These are phyloP conservation scores for Leucopsar rothschildi DNA, from an alignment of 2,113 vertebrate genomes.

Conservation along the genomic window DNA sequence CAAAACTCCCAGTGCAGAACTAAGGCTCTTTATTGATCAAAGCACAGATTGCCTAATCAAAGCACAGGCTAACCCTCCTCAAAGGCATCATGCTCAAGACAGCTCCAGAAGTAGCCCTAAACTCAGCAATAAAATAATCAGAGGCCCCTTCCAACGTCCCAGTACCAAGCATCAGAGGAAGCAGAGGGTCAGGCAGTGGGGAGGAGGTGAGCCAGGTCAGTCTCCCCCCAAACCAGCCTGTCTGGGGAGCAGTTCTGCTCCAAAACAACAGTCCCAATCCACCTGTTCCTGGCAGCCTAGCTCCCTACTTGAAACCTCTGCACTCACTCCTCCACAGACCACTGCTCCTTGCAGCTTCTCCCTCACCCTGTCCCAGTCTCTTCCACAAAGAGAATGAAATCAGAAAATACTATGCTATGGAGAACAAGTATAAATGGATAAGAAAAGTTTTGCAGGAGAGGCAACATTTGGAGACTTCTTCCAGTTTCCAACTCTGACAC, in stretches of 20 bases:
- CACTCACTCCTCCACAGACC: not conserved
- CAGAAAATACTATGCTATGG: not conserved
- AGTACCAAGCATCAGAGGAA: not conserved
- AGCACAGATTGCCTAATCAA: conserved; percentile 10
- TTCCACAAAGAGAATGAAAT: not conserved
- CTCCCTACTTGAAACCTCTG: not conserved
- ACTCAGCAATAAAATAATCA: conserved; percentile 36
- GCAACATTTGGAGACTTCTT: not conserved
- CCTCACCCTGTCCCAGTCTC: rapidly evolving
- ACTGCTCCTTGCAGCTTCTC: not conserved
- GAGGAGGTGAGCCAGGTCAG: not conserved
- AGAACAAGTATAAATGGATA: not conserved
- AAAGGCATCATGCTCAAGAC: not conserved
- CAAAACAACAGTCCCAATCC: not conserved
- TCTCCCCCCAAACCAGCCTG: not conserved
- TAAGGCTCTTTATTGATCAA: conserved; percentile 5
- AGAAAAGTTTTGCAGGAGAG: not conserved
- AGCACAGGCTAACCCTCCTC: not conserved
- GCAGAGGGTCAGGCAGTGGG: not conserved
- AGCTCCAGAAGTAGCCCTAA: conserved; percentile 32
- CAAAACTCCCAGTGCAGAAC: not conserved
- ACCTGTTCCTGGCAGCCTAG: not conserved
- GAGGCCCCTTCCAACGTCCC: not conserved
- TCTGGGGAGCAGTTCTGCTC: not conserved
- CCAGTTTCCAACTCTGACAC: not conserved